Conservation (phyloP, 2,888 invertebrate genomes). For the Axea sp. region DNA sequence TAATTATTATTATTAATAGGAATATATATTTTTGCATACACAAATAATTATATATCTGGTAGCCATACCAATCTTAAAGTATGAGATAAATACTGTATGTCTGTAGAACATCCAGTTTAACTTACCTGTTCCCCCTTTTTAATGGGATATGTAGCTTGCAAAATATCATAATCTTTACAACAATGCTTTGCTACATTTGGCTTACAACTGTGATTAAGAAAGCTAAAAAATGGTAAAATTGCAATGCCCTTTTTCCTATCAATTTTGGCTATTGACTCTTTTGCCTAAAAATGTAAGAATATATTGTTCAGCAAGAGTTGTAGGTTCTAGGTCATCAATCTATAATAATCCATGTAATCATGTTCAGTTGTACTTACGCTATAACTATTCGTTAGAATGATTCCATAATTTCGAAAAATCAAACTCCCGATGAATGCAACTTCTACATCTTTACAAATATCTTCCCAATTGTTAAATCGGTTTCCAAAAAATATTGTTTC, state of each 20-base stretch:
- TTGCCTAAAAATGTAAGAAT: constrained; percentile 13
- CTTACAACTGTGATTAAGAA: constrained; percentile 34
- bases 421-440: not conserved
- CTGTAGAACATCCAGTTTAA: no score
- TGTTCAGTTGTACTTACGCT: no score
- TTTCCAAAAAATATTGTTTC: constrained; percentile 15
- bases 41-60: no score
- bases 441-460: not conserved
- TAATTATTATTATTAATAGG: no score
- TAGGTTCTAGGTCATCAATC: no score
- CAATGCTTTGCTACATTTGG: constrained; percentile 19
- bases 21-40: no score
- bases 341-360: no score
- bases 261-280: not conserved
- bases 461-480: constrained; percentile 2
- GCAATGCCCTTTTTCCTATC: constrained; percentile 8
- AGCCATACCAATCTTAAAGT: not conserved
- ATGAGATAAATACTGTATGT: no score
- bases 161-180: constrained; percentile 7
- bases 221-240: constrained; percentile 28
- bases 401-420: constrained; percentile 4
- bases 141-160: constrained; percentile 33
- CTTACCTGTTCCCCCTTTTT: constrained; percentile 31
- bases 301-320: no score
- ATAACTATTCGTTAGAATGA: no score